Evolutionary conservation across 1,140 invertebrate genomes (phyloP), one percentile per base, ranked within the genome.

Genomic region (Trachymyrmex septentrionalis): DNA sequence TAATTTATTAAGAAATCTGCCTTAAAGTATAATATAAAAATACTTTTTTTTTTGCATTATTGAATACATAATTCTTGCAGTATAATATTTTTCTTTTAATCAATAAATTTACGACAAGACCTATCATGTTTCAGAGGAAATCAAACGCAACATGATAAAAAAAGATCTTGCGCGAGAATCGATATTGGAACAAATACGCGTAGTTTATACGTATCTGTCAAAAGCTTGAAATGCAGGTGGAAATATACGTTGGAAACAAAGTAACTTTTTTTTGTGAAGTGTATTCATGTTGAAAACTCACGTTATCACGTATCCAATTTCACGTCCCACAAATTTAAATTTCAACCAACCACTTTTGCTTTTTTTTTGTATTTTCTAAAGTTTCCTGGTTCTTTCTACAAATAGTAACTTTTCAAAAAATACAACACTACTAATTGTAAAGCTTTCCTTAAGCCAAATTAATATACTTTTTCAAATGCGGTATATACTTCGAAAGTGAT

Each of bases 281-380:
- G 48, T 81, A 81, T 71, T 81, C 64, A 71, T 69, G 48, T 71
- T 57, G 64, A 71, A 81, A 81, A 81, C 63, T 80, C 77, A 21
- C 64, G 30, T 64, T 81, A 55, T 71, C 66, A 57, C 66, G 66
- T 72, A 71, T 81, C 78, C 66, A 81, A 81, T 71, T 81, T 81
- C 50, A 81, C 66, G 21, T 81, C 21, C 34, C 66, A 81, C 78
- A 71, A 44, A 81, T 77, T 77, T 48, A 61, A 78, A 77, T 85
- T 85, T 85, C 69, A 63, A 34, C 48, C 57, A 34, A 73, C 59
- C 27, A 24, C 16, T 64, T 57, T 85, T 44, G 12, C 19, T 44
- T 77, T 64, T 64, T 53, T 55, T 78, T 19, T 57, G 16, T 85
- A 6, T 77, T 64, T 50, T 53, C 16, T n/a, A 7, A 38, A 55